Base-by-base conservation (phyloP, 2,797 vertebrate genomes). In the Myoxocephalus aenaeus region DNA sequence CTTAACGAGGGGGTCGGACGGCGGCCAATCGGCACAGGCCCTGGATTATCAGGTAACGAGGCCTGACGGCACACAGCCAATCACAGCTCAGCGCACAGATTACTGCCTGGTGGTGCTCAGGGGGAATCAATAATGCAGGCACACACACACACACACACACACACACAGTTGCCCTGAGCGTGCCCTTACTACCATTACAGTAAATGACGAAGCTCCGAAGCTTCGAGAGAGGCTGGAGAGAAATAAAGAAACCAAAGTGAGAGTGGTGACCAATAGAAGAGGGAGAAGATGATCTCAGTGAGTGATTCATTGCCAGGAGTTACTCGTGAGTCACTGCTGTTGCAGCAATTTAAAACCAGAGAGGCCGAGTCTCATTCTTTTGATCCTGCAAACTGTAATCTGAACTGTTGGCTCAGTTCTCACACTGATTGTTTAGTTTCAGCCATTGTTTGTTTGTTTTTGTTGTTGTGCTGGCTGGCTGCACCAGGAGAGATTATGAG, bases 81-180 rank as follows among this genome's bases (percentile, higher is more conserved):
- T 92, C 62, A 66, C 54, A 25, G 17, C 1, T 4, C 59, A 69
- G 82, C 42, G 7, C 62, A 59, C 51, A 70, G 84, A 85, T 84
- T 77, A 80, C 66, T 63, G 81, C 72, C 61, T 65, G 40, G 27
- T 54, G 48, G 22, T 15, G 53, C 75, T 79, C 70, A 72, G 65
- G 61, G 69, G 54, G 14, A 77, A 88, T 90, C 90, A 92, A 92
- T 91, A 90, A 90, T 90, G 80, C 18, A 88, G 17, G 79, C 22
- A 66, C 65, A 75, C 79, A 79, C 74, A 63, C 76, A 67, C 75
- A 48, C 79, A 77, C 42, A 77, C 42, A 70, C 70, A 78, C 76
- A 70, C 36, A 40, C 67, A 51, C 38, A 27, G 3, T 17, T 18
- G 54, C 38, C 10, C 56, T 13, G 40, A 63, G 44, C 11, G 4